These are phyloP conservation scores for Leptopterna dolabrata DNA, from an alignment of 2,888 invertebrate genomes.

Conservation along the genomic window DNA sequence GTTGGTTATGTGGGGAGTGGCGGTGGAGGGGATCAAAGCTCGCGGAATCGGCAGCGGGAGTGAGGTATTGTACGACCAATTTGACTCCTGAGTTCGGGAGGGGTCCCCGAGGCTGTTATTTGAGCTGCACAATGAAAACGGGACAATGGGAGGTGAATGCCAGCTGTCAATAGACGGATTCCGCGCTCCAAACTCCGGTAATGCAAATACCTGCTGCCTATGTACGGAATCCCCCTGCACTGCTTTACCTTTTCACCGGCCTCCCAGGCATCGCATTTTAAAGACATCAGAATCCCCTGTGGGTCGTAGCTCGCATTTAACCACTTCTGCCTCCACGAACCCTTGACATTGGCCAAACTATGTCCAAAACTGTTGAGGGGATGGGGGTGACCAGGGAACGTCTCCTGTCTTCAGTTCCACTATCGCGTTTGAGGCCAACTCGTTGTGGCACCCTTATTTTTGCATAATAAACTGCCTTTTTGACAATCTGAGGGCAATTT, in stretches of 20 bases:
- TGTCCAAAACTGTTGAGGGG: neutral
- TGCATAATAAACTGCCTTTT: no score
- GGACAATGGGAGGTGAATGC: constrained; percentile 39
- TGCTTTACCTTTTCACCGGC: neutral
- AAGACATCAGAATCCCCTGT: neutral
- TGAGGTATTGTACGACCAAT: constrained; percentile 41
- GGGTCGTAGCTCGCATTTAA: neutral
- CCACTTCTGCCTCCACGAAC: neutral
- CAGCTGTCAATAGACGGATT: constrained; percentile 40
- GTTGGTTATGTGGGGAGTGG: neutral
- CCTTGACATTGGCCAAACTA: neutral
- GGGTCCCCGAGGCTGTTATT: constrained; percentile 21
- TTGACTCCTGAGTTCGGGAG: neutral
- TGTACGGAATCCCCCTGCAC: neutral
- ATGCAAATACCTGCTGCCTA: constrained; percentile 37
- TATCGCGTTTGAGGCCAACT: no score
- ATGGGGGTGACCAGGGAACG: no score
- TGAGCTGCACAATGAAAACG: constrained; percentile 32
- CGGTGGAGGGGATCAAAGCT: constrained; percentile 27
- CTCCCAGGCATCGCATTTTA: neutral
- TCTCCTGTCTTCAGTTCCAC: no score
- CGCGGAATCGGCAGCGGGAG: neutral
- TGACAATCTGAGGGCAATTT: no score
- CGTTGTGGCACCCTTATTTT: no score
- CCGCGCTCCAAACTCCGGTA: constrained; percentile 26